A percentile compares a stretch with the other conserved stretches of the same genome.
Evolutionary conservation across 64 coral and sea anemone species (phyloP).

Genomic region (Acropora tenuis): DNA sequence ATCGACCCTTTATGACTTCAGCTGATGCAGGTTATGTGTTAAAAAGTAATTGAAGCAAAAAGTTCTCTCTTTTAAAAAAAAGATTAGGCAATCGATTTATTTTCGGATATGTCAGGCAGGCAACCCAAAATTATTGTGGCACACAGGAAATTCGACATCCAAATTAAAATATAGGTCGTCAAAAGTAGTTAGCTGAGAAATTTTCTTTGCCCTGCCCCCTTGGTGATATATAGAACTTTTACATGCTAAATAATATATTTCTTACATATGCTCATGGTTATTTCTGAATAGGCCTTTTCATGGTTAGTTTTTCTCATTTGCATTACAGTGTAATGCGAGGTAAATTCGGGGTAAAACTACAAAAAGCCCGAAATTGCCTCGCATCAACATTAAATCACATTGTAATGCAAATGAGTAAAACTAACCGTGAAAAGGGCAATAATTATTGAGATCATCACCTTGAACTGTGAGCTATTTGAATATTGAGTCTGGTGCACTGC

Average conservation of each 20-base stretch:
- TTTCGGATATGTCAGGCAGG: not conserved
- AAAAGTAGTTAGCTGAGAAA: constrained; percentile 7
- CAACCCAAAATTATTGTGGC: not conserved
- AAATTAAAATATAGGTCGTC: not conserved
- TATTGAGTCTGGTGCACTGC: not conserved
- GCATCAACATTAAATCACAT: too few species aligned
- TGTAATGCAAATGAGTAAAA: too few species aligned
- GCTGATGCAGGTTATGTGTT: not conserved
- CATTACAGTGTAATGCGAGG: too few species aligned
- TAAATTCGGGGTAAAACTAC: too few species aligned
- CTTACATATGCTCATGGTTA: not conserved
- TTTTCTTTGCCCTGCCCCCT: not conserved
- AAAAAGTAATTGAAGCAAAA: not conserved
- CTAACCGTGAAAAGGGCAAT: too few species aligned
- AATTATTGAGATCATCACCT: too few species aligned
- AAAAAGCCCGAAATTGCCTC: too few species aligned
- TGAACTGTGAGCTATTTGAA: too few species aligned
- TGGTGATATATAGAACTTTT: too few species aligned
- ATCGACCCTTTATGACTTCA: not conserved
- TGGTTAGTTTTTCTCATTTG: too few species aligned
- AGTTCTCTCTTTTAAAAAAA: not conserved
- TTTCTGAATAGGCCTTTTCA: not conserved
- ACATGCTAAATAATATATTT: not conserved
- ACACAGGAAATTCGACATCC: constrained; percentile 3
- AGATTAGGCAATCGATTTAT: constrained; percentile 2